These are phyloP conservation scores for Panagrolaimus sp. DNA, from an alignment of 1,140 invertebrate genomes.

Conservation along the genomic window DNA sequence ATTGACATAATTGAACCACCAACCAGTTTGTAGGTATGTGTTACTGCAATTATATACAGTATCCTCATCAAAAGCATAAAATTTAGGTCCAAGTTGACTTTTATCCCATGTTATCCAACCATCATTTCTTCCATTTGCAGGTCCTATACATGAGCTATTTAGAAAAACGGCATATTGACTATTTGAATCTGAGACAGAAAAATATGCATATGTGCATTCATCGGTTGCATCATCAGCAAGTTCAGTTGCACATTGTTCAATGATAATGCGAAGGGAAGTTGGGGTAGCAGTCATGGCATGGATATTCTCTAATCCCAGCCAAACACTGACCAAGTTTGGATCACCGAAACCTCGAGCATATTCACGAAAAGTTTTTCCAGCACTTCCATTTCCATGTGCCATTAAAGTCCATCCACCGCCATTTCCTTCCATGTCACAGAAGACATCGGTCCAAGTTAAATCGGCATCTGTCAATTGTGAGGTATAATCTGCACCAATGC, in stretches of 20 bases:
- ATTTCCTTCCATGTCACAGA: background rate
- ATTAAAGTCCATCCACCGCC: conserved; percentile 13
- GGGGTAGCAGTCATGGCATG: background rate
- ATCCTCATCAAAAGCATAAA: background rate
- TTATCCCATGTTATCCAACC: background rate
- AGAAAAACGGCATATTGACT: conserved; percentile 9
- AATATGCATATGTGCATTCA: background rate
- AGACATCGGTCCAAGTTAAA: background rate
- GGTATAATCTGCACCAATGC: background rate
- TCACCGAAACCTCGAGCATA: background rate
- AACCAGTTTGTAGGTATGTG: no score
- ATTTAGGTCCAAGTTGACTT: background rate
- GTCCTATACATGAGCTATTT: background rate
- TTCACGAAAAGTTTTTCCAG: background rate
- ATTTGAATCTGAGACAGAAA: background rate
- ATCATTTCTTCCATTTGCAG: background rate
- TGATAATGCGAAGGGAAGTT: background rate
- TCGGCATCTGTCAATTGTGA: background rate
- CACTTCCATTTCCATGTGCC: background rate
- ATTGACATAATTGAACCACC: no score
- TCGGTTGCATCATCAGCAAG: background rate
- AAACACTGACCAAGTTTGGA: background rate
- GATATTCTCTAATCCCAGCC: background rate
- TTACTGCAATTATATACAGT: background rate
- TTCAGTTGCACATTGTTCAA: background rate